Percentiles rank a stretch among this genome's conserved stretches.
Conservation (phyloP, 2,797 vertebrate genomes). For the Syndactyla subalaris region DNA sequence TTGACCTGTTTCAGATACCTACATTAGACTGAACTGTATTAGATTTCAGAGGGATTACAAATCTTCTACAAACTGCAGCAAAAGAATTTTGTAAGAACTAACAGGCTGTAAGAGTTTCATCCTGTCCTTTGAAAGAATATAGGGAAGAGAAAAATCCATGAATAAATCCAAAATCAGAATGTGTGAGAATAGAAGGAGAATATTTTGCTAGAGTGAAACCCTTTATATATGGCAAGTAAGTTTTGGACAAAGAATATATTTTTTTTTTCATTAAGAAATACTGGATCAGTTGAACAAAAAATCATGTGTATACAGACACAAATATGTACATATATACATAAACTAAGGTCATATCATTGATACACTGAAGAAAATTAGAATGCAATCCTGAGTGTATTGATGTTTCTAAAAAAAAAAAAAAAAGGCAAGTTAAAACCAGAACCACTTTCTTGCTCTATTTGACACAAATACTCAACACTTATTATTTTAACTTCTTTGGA, state of each 20-base stretch:
- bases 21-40: background rate
- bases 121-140: background rate
- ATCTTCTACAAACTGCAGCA: background rate
- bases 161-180: background rate
- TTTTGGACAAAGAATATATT: background rate
- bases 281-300: background rate
- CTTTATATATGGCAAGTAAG: background rate
- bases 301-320: background rate
- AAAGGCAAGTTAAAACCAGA: background rate
- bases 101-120: background rate
- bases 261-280: background rate
- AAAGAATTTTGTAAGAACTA: background rate
- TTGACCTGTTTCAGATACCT: background rate
- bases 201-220: background rate
- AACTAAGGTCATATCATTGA: background rate
- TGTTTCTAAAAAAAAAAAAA: background rate
- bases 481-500: background rate
- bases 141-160: background rate
- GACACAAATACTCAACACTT: background rate
- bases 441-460: background rate
- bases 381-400: background rate
- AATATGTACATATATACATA: background rate
- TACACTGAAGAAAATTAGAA: background rate
- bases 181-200: background rate
- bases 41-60: background rate